Evolutionary conservation across 2,113 vertebrate genomes (phyloP).

Genomic region (Halcyon senegalensis): DNA sequence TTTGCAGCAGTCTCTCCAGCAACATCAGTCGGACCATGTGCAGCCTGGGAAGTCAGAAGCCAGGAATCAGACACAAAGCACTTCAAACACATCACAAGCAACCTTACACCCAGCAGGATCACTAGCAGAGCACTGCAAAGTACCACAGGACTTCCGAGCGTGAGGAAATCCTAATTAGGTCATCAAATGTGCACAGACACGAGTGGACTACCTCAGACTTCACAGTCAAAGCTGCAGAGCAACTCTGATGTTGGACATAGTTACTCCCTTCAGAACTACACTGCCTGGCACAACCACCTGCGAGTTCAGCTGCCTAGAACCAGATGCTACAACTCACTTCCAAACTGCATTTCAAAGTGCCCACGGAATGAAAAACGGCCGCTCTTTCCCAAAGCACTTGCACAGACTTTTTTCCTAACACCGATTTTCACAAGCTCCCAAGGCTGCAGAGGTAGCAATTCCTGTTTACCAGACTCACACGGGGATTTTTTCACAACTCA

Average conservation of each 20-base stretch:
- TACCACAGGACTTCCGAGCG: background rate
- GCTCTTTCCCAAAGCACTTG: background rate
- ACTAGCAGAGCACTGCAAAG: background rate
- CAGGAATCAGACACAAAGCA: background rate
- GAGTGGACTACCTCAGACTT: background rate
- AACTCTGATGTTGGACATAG: rapidly evolving
- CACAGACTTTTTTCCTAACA: background rate
- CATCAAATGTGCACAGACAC: background rate
- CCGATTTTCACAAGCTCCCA: background rate
- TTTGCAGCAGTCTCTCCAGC: slow-evolving; percentile 93
- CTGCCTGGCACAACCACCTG: background rate
- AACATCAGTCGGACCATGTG: slow-evolving; percentile 98
- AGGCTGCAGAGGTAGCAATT: background rate
- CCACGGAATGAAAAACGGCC: background rate
- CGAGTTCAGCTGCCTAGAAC: background rate
- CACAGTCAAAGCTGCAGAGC: background rate
- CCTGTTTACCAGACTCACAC: background rate
- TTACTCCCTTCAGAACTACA: background rate
- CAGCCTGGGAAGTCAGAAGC: slow-evolving; percentile 76
- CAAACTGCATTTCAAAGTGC: background rate
- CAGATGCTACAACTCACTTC: background rate
- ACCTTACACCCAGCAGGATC: background rate
- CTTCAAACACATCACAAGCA: background rate
- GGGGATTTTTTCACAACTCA: background rate
- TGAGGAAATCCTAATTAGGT: background rate